These are phyloP conservation scores for Microplitis mediator DNA, from an alignment of 1,140 invertebrate genomes.

Conservation along the genomic window DNA sequence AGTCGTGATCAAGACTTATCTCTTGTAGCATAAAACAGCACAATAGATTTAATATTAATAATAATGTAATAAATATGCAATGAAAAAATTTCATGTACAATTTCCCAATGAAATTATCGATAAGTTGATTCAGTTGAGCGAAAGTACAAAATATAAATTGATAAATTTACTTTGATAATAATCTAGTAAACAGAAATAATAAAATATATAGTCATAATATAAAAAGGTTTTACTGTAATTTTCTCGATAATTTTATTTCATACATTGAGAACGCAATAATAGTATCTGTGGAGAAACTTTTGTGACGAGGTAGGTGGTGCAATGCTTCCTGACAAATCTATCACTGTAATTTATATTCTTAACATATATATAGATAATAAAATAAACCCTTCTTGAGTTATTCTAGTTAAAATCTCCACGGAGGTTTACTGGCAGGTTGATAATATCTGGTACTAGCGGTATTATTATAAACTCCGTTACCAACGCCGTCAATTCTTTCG, in stretches of 20 bases:
- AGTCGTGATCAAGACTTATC: not conserved
- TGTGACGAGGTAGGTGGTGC: not conserved
- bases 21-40: too few relatives aligned
- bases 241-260: not conserved
- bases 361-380: not conserved
- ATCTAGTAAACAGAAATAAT: not conserved
- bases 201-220: not conserved
- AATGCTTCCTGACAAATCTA: not conserved
- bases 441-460: slow-evolving; percentile 41
- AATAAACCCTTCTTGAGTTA: not conserved
- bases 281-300: not conserved
- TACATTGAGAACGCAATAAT: not conserved
- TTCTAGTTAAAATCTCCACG: not conserved
- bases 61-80: not conserved
- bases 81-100: not conserved
- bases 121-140: not conserved
- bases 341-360: not conserved
- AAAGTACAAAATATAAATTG: not conserved
- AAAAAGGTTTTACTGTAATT: not conserved
- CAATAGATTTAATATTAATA: not conserved
- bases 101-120: not conserved
- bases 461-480: slow-evolving; percentile 43
- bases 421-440: slow-evolving; percentile 25
- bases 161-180: not conserved
- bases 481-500: slow-evolving; percentile 33